Evolutionary conservation across 2,797 vertebrate genomes (phyloP), one percentile per base, ranked within the genome.

Genomic region (Semotilus atromaculatus): DNA sequence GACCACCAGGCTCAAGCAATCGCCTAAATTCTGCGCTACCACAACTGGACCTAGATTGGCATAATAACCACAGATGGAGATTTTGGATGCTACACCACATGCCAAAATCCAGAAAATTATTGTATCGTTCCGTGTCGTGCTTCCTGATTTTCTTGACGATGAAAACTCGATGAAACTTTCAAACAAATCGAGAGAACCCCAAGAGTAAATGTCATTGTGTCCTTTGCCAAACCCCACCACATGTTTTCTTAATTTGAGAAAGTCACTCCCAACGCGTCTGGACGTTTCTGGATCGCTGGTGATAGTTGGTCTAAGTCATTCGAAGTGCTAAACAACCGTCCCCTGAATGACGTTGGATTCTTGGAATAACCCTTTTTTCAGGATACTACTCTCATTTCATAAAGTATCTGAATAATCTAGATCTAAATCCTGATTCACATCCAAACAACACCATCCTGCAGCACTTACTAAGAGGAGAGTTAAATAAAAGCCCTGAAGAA

Each of bases 1-100:
- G 85, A 91, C 84, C 92, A 96, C 82, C 97, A 97, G 92, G 96
- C 95, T 2, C 93, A 94, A 80, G 97, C 95, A 84, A 97, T 98
- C 95, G 91, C 90, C 34, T 93, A 66, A 68, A 91, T 98, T 86
- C 95, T 97, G 88, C 88, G 86, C 38, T 86, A 83, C 38, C 92
- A 92, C 43, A 92, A 91, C 13, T 96, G 96, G 97, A 96, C 94
- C 29, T 98, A 94, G n/a, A n/a, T 97, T 19, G 97, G 96, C 68
- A 86, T 96, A 26, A 91, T 98, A 55, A 94, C 91, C 82, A 96
- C 94, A 0, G 96, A 97, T 5, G 96, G 96, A 85, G 96, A 96
- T 88, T 97, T 97, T 0, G 96, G 97, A 21, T 89, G 90, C 1
- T 92, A 96, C 0, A 96, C 96, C 45, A 89, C 96, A 96, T 66